These are phyloP conservation scores for Apomyelois bistriatella DNA, from an alignment of 2,888 invertebrate genomes.

Conservation along the genomic window DNA sequence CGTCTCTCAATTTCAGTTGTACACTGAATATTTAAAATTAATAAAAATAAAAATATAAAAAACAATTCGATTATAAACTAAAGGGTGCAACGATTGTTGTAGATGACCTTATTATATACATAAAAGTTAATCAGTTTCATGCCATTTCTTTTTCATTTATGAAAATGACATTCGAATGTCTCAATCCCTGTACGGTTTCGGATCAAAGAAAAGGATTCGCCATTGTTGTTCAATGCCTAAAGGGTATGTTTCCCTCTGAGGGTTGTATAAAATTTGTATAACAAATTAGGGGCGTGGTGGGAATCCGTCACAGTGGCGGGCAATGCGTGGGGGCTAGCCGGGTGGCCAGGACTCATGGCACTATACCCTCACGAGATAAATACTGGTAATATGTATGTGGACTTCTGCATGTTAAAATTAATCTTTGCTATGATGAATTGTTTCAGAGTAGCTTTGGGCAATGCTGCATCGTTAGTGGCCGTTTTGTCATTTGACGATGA, in stretches of 20 bases:
- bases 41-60: no score
- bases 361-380: conserved; percentile 21
- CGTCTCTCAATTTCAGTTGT: no score
- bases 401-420: conserved; percentile 25
- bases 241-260: conserved; percentile 64
- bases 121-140: no score
- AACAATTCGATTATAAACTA: no score
- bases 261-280: conserved; percentile 80
- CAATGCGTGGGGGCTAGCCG: conserved; percentile 71
- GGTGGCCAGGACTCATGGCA: conserved; percentile 52
- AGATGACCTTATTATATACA: no score
- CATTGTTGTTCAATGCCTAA: conserved; percentile 54
- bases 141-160: neutral
- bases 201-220: conserved; percentile 11
- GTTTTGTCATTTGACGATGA: conserved; percentile 6
- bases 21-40: no score
- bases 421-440: conserved; percentile 23
- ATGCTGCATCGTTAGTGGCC: conserved; percentile 9
- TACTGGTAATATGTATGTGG: conserved; percentile 23
- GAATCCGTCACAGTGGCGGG: conserved; percentile 77
- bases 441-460: conserved; percentile 17
- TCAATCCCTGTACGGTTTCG: neutral
- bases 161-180: conserved; percentile 3
- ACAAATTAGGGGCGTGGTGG: conserved; percentile 76
- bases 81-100: no score